Conservation (phyloP, 2,113 vertebrate species). For the Leucopsar rothschildi region DNA sequence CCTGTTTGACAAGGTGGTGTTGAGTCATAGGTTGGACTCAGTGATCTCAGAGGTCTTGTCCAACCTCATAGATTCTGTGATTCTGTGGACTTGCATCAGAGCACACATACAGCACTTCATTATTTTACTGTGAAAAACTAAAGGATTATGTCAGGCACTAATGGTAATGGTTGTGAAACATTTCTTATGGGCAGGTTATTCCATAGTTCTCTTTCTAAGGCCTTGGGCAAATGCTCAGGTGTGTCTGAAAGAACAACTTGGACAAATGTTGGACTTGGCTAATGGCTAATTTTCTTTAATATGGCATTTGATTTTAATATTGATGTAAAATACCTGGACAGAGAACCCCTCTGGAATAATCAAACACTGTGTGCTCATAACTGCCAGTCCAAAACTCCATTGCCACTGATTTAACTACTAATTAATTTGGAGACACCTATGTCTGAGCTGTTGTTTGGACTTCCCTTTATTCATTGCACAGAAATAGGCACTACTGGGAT, state of each 20-base stretch:
- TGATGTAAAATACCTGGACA: not conserved
- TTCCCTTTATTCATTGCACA: not conserved
- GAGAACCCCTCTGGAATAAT: not conserved
- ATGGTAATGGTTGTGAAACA: not conserved
- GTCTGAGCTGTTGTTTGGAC: not conserved
- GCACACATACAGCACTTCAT: not conserved
- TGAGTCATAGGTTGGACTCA: not conserved
- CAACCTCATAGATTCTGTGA: not conserved
- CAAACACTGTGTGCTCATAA: not conserved
- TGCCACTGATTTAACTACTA: not conserved
- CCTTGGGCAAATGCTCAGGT: accelerated
- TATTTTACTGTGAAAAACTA: not conserved
- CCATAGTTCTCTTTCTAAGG: not conserved
- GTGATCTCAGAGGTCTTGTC: not conserved
- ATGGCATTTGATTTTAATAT: not conserved
- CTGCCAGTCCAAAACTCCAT: not conserved
- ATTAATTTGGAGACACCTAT: not conserved
- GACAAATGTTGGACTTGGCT: not conserved
- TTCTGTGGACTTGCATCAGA: not conserved
- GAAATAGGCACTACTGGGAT: not conserved
- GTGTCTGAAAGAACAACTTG: not conserved
- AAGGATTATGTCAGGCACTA: not conserved
- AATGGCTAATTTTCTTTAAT: not conserved
- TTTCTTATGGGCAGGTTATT: not conserved
- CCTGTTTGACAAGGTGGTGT: not conserved